Conservation (phyloP, 2,888 invertebrate genomes). For the Agrochola circellaris region DNA sequence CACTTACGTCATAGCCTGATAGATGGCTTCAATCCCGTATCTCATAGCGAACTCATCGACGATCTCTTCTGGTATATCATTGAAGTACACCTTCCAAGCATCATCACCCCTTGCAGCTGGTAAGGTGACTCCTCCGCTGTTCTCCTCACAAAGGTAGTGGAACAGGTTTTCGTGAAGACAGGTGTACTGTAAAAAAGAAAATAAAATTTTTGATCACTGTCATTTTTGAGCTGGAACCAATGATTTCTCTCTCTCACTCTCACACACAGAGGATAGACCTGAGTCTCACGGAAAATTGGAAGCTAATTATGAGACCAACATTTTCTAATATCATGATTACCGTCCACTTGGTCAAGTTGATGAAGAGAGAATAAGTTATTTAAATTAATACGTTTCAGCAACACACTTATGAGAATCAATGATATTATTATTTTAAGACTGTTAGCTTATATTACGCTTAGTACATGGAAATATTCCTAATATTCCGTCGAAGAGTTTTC, state of each 20-base stretch:
- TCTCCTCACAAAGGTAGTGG: constrained; percentile 99
- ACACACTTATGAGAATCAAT: not conserved
- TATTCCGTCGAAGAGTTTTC: not conserved
- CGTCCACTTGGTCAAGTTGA: not conserved
- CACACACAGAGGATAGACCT: not conserved
- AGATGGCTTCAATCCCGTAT: constrained; percentile 99
- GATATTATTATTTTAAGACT: not conserved
- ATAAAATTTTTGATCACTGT: not conserved
- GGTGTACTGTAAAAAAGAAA: constrained; percentile 93
- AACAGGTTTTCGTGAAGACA: constrained; percentile 99
- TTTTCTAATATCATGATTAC: not conserved
- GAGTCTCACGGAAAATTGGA: too few relatives aligned
- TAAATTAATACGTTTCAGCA: not conserved
- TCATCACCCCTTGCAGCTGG: constrained; percentile 99
- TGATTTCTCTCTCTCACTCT: not conserved
- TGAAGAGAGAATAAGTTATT: not conserved
- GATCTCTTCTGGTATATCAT: constrained; percentile 99
- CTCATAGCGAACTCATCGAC: constrained; percentile 99
- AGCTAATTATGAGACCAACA: not conserved
- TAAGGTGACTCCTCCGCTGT: constrained; percentile 96
- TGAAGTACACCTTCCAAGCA: constrained; percentile 99
- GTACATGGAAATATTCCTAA: not conserved
- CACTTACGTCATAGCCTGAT: constrained; percentile 99
- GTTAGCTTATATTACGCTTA: too few relatives aligned
- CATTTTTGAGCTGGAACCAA: not conserved